phyloP scores from a whole-genome alignment of 2,888 invertebrate species.

The Amiota mariae region DNA sequence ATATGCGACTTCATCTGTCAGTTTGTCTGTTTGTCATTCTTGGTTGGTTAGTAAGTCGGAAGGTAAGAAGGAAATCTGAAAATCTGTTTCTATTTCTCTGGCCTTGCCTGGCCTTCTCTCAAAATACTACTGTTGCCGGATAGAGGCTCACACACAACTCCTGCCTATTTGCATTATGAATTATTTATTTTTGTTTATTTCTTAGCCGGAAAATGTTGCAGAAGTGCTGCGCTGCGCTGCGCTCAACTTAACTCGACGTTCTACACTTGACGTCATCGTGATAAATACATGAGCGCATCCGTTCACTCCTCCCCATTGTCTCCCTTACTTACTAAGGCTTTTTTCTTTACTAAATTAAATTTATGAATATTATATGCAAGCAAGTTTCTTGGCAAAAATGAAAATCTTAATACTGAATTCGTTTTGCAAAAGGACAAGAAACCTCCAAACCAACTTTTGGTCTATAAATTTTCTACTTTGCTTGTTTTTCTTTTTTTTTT shows the following conservation, averaged over 20 bases:
- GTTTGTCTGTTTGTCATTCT: too few relatives aligned
- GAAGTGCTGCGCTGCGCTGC: slow-evolving; percentile 28
- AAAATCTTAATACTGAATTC: not conserved
- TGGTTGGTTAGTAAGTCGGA: too few relatives aligned
- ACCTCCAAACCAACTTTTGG: slow-evolving; percentile 15
- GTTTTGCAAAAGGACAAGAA: too few relatives aligned
- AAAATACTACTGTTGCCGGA: too few relatives aligned
- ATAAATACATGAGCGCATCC: slow-evolving; percentile 42
- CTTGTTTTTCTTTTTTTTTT: not conserved
- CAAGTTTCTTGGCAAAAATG: slow-evolving; percentile 43
- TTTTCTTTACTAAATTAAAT: slow-evolving; percentile 50
- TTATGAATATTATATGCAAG: slow-evolving; percentile 62
- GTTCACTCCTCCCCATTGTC: not conserved
- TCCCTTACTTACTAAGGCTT: not conserved
- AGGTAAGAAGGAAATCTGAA: not conserved
- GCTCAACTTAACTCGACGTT: not conserved
- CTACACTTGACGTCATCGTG: slow-evolving; percentile 53
- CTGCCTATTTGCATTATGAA: slow-evolving; percentile 65
- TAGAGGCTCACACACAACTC: not conserved
- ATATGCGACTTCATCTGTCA: too few relatives aligned
- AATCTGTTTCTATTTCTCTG: not conserved
- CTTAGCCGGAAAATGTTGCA: slow-evolving; percentile 49
- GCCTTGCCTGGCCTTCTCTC: not conserved
- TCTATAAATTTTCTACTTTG: slow-evolving; percentile 23
- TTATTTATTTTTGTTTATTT: slow-evolving; percentile 62